Percentiles rank a stretch among this genome's conserved stretches.
Evolutionary conservation across 2,113 vertebrate genomes (phyloP).

Genomic region (Daboia siamensis): DNA sequence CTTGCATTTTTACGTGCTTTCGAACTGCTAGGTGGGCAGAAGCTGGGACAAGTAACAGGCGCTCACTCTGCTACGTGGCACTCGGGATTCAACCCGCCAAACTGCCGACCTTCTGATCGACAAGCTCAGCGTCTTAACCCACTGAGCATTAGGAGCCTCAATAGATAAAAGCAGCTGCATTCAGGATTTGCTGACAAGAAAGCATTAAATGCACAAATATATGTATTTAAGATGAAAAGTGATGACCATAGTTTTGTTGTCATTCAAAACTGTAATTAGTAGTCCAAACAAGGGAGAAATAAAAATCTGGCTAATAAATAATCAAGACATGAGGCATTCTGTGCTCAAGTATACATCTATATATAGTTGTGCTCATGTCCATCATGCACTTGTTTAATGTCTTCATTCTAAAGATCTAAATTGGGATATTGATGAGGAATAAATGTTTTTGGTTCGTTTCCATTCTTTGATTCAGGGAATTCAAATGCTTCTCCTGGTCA

Average conservation of each 20-base stretch:
- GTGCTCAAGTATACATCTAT: not conserved
- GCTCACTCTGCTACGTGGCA: too few relatives aligned
- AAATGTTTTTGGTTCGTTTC: not conserved
- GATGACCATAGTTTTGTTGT: not conserved
- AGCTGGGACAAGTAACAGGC: too few relatives aligned
- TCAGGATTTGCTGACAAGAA: conserved; percentile 29
- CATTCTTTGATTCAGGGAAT: not conserved
- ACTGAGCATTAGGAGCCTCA: conserved; percentile 6
- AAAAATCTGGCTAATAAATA: not conserved
- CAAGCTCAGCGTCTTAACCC: too few relatives aligned
- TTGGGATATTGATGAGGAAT: not conserved
- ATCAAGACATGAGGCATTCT: not conserved
- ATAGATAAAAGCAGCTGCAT: conserved; percentile 39
- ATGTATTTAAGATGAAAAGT: conserved; percentile 1
- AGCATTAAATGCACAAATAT: conserved; percentile 2
- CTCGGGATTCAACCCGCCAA: too few relatives aligned
- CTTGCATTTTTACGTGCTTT: too few relatives aligned
- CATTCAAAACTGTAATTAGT: conserved; percentile 31
- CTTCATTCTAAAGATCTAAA: not conserved
- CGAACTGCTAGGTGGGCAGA: too few relatives aligned
- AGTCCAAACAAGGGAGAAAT: not conserved
- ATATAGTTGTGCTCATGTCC: not conserved
- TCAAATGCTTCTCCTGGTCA: conserved; percentile 45
- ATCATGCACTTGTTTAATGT: not conserved
- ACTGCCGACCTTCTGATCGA: too few relatives aligned